Evolutionary conservation across 2,797 vertebrate species (phyloP), one percentile per base, ranked within the genome.

Genomic region (Sciurus carolinensis): DNA sequence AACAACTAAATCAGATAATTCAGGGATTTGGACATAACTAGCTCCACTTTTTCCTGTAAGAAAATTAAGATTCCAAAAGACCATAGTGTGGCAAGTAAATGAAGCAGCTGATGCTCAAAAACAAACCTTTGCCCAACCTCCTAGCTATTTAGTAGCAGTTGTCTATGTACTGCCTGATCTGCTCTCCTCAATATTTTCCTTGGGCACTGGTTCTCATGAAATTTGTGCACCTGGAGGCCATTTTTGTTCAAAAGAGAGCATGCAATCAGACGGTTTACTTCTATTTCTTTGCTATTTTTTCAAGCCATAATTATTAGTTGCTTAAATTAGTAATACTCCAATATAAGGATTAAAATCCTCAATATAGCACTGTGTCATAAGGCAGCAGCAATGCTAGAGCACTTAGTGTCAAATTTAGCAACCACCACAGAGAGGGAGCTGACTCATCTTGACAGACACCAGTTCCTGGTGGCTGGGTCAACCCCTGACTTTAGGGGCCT

Each of bases 211-310:
- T 93, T 87, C 44, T 62, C 73, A 33, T 22, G 36, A 26, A 57
- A 72, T 82, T 39, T 88, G 50, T 28, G 7, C 7, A 36, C 22
- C 50, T n/a, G 26, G 75, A 75, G 47, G 33, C 2, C 77, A 39
- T 83, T 94, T 95, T 84, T 54, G 47, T 6, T 14, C 42, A 44
- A 87, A 96, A 82, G 50, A 83, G 64, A 82, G 30, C 24, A 69
- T 76, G 17, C 5, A 79, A 22, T 94, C 20, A 47, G 42, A 62
- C 57, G 76, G 2, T 69, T 28, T 24, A 1, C 30, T 66, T 91
- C 39, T 47, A 15, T 52, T 44, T 44, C 52, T 39, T 66, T 36
- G 4, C 33, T 66, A 0, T 36, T 69, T 42, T 76, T 87, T 33
- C 33, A 83, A 89, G 9, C 9, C 79, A 50, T 85, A 87, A 86